Conservation (phyloP, 92 coral and sea anemone genomes). For the Palythoa heliodiscus region DNA sequence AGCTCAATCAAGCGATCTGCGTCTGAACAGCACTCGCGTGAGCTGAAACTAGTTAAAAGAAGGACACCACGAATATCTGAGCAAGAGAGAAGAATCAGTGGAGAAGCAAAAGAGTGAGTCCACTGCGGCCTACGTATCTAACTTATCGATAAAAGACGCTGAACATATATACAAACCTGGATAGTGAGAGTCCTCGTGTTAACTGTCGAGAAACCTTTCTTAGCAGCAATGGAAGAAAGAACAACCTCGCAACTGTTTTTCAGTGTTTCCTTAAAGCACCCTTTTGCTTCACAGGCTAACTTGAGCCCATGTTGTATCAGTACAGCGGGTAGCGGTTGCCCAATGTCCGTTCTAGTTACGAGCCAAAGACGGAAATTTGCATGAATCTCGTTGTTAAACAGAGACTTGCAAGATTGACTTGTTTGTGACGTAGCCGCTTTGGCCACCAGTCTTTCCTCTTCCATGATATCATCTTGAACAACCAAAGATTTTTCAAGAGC, state of each 20-base stretch:
- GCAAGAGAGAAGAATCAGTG: no score
- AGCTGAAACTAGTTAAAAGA: no score
- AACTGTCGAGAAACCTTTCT: constrained; percentile 52
- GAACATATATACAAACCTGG: constrained; percentile 50
- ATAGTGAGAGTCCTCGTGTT: constrained; percentile 39
- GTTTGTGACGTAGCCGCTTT: constrained; percentile 7
- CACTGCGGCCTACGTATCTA: no score
- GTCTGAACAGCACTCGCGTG: no score
- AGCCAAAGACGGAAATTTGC: constrained; percentile 89
- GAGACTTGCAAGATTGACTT: constrained; percentile 17
- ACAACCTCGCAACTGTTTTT: constrained; percentile 55
- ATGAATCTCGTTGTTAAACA: constrained; percentile 54
- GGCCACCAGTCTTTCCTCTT: background rate
- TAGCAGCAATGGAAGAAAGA: constrained; percentile 58
- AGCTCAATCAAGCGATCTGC: no score
- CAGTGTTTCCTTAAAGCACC: constrained; percentile 55
- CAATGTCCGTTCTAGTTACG: constrained; percentile 70
- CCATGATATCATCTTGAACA: background rate
- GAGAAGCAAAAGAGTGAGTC: no score
- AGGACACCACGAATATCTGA: no score
- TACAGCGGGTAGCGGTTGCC: constrained; percentile 81
- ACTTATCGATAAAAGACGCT: background rate
- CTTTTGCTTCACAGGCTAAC: constrained; percentile 87
- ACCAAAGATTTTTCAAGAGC: constrained; percentile 6
- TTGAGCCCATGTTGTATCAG: constrained; percentile 90